Percentiles rank a stretch among this genome's conserved stretches.
Evolutionary conservation across 2,113 vertebrate genomes (phyloP).

Genomic region (Pelobates fuscus): DNA sequence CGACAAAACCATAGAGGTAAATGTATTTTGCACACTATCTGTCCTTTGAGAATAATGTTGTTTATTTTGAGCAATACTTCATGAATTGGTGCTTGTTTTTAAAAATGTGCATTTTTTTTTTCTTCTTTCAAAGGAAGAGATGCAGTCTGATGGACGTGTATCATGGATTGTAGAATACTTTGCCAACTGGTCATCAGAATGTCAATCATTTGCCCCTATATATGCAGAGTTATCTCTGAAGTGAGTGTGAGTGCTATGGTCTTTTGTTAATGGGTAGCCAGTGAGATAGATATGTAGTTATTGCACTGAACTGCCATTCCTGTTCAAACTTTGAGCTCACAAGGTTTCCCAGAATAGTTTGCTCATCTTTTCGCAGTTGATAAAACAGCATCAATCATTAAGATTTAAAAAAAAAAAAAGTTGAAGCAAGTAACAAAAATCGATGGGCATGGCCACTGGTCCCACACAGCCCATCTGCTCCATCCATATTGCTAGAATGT

Average conservation of each 20-base stretch:
- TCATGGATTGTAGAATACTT: slow-evolving; percentile 95
- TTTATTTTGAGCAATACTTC: too few relatives aligned
- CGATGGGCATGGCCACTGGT: too few relatives aligned
- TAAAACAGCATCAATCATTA: too few relatives aligned
- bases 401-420: too few relatives aligned
- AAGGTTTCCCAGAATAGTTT: too few relatives aligned
- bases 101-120: background rate
- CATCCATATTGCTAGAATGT: too few relatives aligned
- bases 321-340: too few relatives aligned
- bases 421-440: too few relatives aligned
- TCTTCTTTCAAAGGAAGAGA: slow-evolving; percentile 78
- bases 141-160: slow-evolving; percentile 79
- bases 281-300: background rate
- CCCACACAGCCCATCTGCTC: too few relatives aligned
- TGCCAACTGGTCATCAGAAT: slow-evolving; percentile 94
- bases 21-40: slow-evolving; percentile 53
- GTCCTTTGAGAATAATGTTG: too few relatives aligned
- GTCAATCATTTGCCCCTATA: slow-evolving; percentile 90
- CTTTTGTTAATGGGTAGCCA: background rate
- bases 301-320: too few relatives aligned
- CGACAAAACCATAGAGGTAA: slow-evolving; percentile 92
- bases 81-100: background rate
- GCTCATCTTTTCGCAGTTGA: too few relatives aligned
- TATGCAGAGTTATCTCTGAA: slow-evolving; percentile 91
- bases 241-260: slow-evolving; percentile 65